Base-by-base conservation (phyloP, 2,113 vertebrate species). In the Nesospiza acunhae region DNA sequence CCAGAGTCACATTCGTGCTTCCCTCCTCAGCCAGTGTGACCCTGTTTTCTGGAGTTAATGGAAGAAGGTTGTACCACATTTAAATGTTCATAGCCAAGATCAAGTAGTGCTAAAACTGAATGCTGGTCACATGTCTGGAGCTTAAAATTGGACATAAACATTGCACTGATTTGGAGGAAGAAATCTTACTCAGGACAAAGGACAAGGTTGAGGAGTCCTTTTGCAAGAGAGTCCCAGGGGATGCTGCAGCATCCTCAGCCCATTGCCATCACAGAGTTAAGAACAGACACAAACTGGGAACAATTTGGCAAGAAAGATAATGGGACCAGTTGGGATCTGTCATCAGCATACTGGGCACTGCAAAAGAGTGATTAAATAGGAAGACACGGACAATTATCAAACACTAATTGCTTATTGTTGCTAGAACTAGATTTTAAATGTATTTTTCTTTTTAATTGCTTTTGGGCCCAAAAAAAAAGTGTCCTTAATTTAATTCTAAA, bases 401-500 rank as follows among this genome's bases (percentile, higher is more conserved):
- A 74, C 94, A 84, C 87, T 96, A 93, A 93, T 97, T 89, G 88
- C 91, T 96, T 85, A 94, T 97, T 96, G 90, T 97, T 94, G 66
- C 80, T 90, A 74, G 87, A 90, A 86, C 63, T 91, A 56, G 89
- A 83, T 94, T 97, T 94, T 95, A 87, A 93, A 87, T 79, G 83
- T 83, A 79, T 84, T 90, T 96, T 90, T 93, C 60, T 93, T 94
- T 94, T 92, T 94, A 97, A 96, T 96, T 82, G 86, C 72, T 93
- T 94, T 83, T 92, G 90, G 87, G 94, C 70, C 0, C 33, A 94
- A 68, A 60, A 55, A 33, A 88, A 63, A 95, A 94, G 89, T 94
- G 84, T 92, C 89, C 91, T 96, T 97, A 97, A 97, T 97, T 96
- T 85, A 91, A 93, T 97, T 96, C 87, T 84, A 18, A 92, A 93